phyloP scores from a whole-genome alignment of 2,113 vertebrate species.

The Rhea americana region DNA sequence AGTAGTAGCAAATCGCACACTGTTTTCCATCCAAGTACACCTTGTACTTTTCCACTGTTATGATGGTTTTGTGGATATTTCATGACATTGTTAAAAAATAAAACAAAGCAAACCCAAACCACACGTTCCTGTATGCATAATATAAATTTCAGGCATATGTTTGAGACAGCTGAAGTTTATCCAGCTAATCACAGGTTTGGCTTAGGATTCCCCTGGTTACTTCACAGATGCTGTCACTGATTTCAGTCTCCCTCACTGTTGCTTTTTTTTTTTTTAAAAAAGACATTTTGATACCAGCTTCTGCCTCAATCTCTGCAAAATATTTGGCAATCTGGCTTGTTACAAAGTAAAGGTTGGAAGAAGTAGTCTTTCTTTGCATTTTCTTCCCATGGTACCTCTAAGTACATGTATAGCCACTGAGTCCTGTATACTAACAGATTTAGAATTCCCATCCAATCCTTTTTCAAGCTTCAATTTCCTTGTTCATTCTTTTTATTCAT shows the following conservation, averaged over 20 bases:
- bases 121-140: background rate
- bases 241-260: background rate
- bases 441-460: background rate
- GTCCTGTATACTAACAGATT: background rate
- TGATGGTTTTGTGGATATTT: background rate
- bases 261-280: too few species aligned
- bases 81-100: background rate
- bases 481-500: background rate
- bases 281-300: background rate
- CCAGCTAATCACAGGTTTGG: background rate
- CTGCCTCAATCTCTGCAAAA: background rate
- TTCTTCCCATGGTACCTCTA: background rate
- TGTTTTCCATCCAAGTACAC: background rate
- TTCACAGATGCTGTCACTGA: background rate
- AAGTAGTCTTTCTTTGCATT: background rate
- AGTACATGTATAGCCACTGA: fast-evolving
- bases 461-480: background rate
- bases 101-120: background rate
- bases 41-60: conserved; percentile 7
- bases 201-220: background rate
- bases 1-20: background rate
- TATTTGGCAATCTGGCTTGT: background rate
- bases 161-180: background rate
- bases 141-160: fast-evolving
- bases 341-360: background rate